Conservation (phyloP, 2,113 vertebrate genomes). For the Amazona vittata region DNA sequence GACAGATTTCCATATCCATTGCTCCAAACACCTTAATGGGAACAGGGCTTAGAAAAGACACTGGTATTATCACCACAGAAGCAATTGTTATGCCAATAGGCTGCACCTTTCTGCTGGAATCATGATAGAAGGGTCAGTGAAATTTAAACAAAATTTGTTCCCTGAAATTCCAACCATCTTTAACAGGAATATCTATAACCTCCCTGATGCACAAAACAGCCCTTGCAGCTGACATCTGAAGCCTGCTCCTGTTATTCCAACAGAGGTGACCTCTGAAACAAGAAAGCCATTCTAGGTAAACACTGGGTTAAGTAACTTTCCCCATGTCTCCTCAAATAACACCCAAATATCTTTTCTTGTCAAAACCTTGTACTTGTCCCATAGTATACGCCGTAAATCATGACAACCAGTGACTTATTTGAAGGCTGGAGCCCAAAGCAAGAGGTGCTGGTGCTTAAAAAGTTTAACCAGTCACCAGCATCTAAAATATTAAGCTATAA, state of each 20-base stretch:
- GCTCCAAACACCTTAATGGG: not conserved
- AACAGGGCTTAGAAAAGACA: not conserved
- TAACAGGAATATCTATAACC: conserved; percentile 10
- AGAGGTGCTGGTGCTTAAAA: conserved; percentile 28
- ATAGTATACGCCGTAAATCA: conserved; percentile 37
- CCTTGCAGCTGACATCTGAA: conserved; percentile 39
- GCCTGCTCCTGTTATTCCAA: conserved; percentile 45
- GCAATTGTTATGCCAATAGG: not conserved
- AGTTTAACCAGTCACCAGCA: conserved; percentile 26
- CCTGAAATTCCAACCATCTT: not conserved
- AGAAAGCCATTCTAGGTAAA: conserved; percentile 59
- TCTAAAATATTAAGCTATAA: conserved; percentile 58
- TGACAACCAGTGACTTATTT: conserved; percentile 47
- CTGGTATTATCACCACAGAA: not conserved
- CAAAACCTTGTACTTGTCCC: conserved; percentile 60
- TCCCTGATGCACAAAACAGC: not conserved
- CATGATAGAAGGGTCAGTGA: not conserved
- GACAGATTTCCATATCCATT: not conserved
- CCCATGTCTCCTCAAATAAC: conserved; percentile 55
- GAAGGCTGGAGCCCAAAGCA: conserved; percentile 50
- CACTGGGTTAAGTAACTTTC: conserved; percentile 45
- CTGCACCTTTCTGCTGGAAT: not conserved
- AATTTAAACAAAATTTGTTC: conserved; percentile 18
- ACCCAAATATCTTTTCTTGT: conserved; percentile 66
- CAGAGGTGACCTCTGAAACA: conserved; percentile 55